A percentile compares a stretch with the other conserved stretches of the same genome.
These are phyloP conservation scores for Sorex fumeus DNA, from an alignment of 2,113 vertebrate genomes.

Conservation along the genomic window DNA sequence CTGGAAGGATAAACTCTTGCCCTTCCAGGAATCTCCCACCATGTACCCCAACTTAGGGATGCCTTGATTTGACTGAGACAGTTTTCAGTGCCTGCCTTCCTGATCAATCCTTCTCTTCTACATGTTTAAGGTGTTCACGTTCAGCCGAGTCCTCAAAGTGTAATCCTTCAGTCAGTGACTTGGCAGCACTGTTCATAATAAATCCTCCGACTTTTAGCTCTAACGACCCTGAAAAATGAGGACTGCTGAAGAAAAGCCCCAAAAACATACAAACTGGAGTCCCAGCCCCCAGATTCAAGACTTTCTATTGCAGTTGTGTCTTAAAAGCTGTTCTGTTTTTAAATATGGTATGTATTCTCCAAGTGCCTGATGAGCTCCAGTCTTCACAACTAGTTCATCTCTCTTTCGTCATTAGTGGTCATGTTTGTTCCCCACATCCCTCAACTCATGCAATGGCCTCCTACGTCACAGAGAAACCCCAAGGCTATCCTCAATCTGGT, in stretches of 20 bases:
- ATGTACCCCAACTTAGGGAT: accelerated
- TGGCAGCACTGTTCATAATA: neutral
- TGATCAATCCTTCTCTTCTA: neutral
- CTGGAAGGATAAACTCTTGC: too few relatives aligned
- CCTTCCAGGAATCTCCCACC: neutral
- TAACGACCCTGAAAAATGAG: neutral
- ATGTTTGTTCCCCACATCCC: neutral
- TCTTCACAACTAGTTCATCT: neutral
- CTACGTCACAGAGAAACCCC: neutral
- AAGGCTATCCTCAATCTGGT: neutral
- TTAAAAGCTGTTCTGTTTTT: too few relatives aligned
- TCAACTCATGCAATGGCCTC: too few relatives aligned
- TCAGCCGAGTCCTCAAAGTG: neutral
- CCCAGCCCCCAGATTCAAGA: neutral
- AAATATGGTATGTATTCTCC: too few relatives aligned
- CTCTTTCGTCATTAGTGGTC: neutral
- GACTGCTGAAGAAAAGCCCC: neutral
- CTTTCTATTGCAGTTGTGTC: neutral
- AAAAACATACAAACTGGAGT: neutral
- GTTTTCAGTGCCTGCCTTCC: neutral
- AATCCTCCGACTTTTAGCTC: neutral
- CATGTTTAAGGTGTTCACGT: too few relatives aligned
- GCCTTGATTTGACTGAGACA: neutral
- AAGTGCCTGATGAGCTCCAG: neutral
- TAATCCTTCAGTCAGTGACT: neutral